These are phyloP conservation scores for Hydrotaea diabolus DNA, from an alignment of 2,888 invertebrate genomes.

Conservation along the genomic window DNA sequence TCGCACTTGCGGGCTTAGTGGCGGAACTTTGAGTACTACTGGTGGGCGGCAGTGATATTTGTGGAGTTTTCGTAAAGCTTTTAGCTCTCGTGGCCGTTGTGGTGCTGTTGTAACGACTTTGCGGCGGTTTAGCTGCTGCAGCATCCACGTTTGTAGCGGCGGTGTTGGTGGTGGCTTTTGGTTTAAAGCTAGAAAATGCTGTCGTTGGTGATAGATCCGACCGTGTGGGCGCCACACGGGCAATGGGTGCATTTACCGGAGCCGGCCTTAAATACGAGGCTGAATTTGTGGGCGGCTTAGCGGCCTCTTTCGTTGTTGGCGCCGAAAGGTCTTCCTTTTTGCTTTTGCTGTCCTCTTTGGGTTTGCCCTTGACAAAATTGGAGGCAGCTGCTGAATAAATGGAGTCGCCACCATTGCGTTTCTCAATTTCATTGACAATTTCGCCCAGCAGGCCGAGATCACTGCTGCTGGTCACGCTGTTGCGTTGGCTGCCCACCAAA, in stretches of 20 bases:
- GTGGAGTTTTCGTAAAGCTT: slow-evolving; percentile 57
- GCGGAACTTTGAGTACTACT: neutral
- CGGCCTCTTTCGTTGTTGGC: slow-evolving; percentile 78
- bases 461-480: slow-evolving; percentile 71
- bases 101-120: slow-evolving; percentile 59
- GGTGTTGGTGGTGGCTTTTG: slow-evolving; percentile 72
- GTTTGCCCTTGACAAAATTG: slow-evolving; percentile 81
- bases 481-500: slow-evolving; percentile 76
- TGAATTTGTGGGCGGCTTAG: slow-evolving; percentile 82
- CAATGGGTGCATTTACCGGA: slow-evolving; percentile 85
- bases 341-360: slow-evolving; percentile 77
- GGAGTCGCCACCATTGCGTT: slow-evolving; percentile 91
- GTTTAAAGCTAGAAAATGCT: slow-evolving; percentile 79
- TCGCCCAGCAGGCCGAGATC: slow-evolving; percentile 91
- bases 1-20: slow-evolving; percentile 72
- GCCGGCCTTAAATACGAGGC: slow-evolving; percentile 86
- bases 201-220: slow-evolving; percentile 76
- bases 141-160: slow-evolving; percentile 44
- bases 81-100: slow-evolving; percentile 41
- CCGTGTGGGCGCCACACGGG: slow-evolving; percentile 79
- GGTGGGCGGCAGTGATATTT: slow-evolving; percentile 63
- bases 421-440: slow-evolving; percentile 93
- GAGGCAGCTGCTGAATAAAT: slow-evolving; percentile 91
- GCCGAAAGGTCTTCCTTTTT: slow-evolving; percentile 47
- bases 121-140: slow-evolving; percentile 43